Conservation (phyloP, 2,888 invertebrate genomes). For the Pycnomerus fuliginosus region DNA sequence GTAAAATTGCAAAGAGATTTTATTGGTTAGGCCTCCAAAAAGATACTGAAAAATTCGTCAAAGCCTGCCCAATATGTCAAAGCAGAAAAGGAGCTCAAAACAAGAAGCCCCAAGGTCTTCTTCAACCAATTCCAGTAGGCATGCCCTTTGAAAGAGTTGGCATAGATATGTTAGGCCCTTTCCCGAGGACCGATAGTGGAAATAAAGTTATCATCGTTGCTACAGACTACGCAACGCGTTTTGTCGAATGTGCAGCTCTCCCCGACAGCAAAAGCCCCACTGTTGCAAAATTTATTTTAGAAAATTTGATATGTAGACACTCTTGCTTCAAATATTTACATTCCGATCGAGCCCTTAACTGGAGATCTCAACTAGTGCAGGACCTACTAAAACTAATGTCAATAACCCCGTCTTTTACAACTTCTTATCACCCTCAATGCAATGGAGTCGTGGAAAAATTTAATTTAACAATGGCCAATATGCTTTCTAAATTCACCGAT, state of each 20-base stretch:
- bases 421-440: slow-evolving; percentile 9
- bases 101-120: slow-evolving; percentile 5
- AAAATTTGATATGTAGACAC: too few species aligned
- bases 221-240: too few species aligned
- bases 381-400: too few species aligned
- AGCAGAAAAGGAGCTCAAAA: slow-evolving; percentile 1
- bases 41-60: slow-evolving; percentile 2
- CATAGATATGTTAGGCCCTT: slow-evolving; percentile 10
- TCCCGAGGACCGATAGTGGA: background rate
- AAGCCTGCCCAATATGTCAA: slow-evolving; percentile 7
- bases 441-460: slow-evolving; percentile 28
- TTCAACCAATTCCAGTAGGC: slow-evolving; percentile 3
- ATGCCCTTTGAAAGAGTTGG: slow-evolving; percentile 6
- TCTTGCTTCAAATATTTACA: too few species aligned
- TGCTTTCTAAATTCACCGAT: too few species aligned
- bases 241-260: too few species aligned
- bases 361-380: too few species aligned
- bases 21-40: slow-evolving; percentile 2
- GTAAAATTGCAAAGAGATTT: slow-evolving; percentile 5
- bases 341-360: too few species aligned
- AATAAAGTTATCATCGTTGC: too few species aligned
- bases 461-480: too few species aligned
- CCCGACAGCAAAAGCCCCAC: too few species aligned
- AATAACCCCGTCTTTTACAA: slow-evolving; percentile 14
- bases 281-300: too few species aligned